Evolutionary conservation across 2,888 invertebrate genomes (phyloP).

Genomic region (Palloptera scutellata): DNA sequence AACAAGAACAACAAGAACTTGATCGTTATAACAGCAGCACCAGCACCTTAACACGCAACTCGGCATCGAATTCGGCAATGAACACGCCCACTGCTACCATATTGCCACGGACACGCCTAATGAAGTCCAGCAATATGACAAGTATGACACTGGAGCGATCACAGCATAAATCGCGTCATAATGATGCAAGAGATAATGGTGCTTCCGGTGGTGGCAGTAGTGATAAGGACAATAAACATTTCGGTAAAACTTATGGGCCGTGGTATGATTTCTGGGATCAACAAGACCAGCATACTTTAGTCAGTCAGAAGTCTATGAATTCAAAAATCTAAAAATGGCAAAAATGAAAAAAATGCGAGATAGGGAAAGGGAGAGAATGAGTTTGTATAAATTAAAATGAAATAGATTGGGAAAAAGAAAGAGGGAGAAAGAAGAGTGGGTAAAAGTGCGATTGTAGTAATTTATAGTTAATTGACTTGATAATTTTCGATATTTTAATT

Average conservation of each 20-base stretch:
- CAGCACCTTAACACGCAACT: slow-evolving; percentile 34
- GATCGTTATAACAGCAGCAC: slow-evolving; percentile 42
- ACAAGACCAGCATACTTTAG: slow-evolving; percentile 50
- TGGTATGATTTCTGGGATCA: slow-evolving; percentile 87
- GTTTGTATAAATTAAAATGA: slow-evolving; percentile 43
- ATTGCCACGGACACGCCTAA: slow-evolving; percentile 58
- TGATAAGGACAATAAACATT: slow-evolving; percentile 44
- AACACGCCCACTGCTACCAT: slow-evolving; percentile 58
- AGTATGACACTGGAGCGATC: slow-evolving; percentile 46
- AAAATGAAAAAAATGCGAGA: background rate
- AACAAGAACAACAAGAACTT: slow-evolving; percentile 58
- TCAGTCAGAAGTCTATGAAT: slow-evolving; percentile 31
- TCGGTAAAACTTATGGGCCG: slow-evolving; percentile 79
- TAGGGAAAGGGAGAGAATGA: background rate
- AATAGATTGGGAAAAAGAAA: slow-evolving; percentile 40
- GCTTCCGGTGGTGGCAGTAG: slow-evolving; percentile 29
- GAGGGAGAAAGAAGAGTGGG: too few species aligned
- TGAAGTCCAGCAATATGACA: slow-evolving; percentile 52
- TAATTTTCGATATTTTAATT: too few species aligned
- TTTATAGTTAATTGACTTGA: too few species aligned
- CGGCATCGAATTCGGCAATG: slow-evolving; percentile 62
- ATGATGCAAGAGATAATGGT: slow-evolving; percentile 26
- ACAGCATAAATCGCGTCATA: slow-evolving; percentile 41
- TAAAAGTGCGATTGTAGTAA: too few species aligned
- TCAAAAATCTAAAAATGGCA: slow-evolving; percentile 20